Base-by-base conservation (phyloP, 1,140 invertebrate genomes). In the Drosophila mayri region DNA sequence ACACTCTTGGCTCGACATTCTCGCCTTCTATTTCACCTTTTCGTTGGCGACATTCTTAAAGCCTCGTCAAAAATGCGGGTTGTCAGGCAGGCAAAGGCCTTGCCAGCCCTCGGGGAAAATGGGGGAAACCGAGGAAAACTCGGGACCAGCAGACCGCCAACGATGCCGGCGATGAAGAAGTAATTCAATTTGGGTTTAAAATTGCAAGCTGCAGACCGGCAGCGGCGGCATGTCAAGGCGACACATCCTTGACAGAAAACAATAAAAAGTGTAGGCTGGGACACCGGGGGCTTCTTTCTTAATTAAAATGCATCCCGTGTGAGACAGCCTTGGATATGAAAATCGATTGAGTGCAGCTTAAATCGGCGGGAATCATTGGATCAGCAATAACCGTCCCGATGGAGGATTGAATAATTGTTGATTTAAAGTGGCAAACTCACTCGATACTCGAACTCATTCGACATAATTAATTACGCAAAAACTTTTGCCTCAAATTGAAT, bases 121-220 rank as follows among this genome's bases (percentile, higher is more conserved):
- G 38, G 47, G 37, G 55, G 30, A 22, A 30, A 55, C 4, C 32
- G 50, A 37, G 50, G 32, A 44, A 40, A 49, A 4, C 22, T 37
- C 30, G 20, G 35, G 20, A 28, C n/a, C 61, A 22, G 46, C 54
- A 50, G 62, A 76, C 74, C 60, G 66, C 65, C 66, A 52, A 59
- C 59, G 70, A 49, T 73, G 52, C 47, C 57, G 59, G 64, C 59
- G 65, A 80, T 63, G 62, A 60, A 50, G 78, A 71, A 62, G 70
- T 88, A 88, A 80, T 88, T 88, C 73, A 88, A 90, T 90, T 90
- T 84, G 84, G 84, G 79, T 78, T 87, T 88, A 88, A 87, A 87
- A 87, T 88, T 87, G 84, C 84, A 88, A 87, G 63, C 79, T 80
- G 74, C 67, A 76, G 66, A 55, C 41, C 62, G 16, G 61, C 35